A percentile compares a stretch with the other conserved stretches of the same genome.
Conservation (phyloP, 2,113 vertebrate genomes). For the Clinocottus analis region DNA sequence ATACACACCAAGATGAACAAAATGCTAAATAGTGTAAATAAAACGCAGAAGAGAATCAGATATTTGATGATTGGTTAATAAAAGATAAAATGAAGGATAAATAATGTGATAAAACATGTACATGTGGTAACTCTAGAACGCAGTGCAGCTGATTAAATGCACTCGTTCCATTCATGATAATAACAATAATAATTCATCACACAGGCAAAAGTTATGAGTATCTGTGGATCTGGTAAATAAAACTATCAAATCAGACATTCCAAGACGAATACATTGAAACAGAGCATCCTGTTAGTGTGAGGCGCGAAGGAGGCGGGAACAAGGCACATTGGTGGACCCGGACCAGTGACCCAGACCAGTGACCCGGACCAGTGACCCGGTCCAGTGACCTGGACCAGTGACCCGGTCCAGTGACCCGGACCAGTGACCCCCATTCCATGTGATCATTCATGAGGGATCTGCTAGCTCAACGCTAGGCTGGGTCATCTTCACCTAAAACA, state of each 20-base stretch:
- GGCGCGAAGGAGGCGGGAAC: neutral
- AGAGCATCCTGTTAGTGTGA: neutral
- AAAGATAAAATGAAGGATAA: neutral
- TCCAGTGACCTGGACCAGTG: too few species aligned
- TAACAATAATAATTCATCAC: neutral
- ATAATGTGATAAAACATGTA: neutral
- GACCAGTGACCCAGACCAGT: too few species aligned
- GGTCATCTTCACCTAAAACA: neutral
- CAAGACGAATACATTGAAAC: neutral
- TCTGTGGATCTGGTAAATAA: neutral
- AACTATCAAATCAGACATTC: neutral
- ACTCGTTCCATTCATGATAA: neutral
- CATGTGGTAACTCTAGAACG: constrained; percentile 4
- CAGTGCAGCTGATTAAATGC: neutral
- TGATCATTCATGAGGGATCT: neutral
- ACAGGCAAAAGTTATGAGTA: neutral
- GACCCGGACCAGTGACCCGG: too few species aligned
- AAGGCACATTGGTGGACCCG: neutral
- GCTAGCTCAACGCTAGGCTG: neutral
- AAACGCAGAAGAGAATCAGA: neutral
- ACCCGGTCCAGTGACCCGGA: too few species aligned
- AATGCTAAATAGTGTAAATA: neutral
- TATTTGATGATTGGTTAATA: constrained; percentile 9
- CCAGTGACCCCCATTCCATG: too few species aligned
- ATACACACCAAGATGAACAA: neutral